Conservation (phyloP, 2,113 vertebrate species). For the Nothocercus nigrocapillus region DNA sequence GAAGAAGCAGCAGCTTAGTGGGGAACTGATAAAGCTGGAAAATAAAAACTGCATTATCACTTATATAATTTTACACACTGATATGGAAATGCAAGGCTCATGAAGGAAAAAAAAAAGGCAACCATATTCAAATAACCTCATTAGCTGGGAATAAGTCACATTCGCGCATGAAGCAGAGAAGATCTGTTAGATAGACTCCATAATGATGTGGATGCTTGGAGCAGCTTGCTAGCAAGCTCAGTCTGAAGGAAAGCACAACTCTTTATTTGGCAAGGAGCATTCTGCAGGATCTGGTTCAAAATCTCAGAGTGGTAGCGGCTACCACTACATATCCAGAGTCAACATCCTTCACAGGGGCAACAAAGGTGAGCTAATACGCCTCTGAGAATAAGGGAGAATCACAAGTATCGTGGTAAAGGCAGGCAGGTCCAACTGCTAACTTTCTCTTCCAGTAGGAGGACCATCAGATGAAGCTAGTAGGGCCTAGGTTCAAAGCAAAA, state of each 20-base stretch:
- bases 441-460: not conserved
- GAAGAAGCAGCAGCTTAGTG: not conserved
- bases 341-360: accelerated
- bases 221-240: not conserved
- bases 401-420: not conserved
- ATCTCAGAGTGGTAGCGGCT: not conserved
- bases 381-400: not conserved
- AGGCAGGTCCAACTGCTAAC: not conserved
- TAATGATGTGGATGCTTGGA: not conserved
- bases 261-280: not conserved
- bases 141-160: not conserved
- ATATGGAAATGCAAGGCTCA: not conserved
- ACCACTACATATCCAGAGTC: not conserved
- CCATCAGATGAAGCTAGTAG: not conserved
- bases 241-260: not conserved
- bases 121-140: not conserved
- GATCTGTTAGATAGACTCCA: not conserved
- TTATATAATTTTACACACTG: not conserved
- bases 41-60: not conserved
- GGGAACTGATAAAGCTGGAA: not conserved
- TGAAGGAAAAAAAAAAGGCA: not conserved
- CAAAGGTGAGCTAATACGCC: not conserved
- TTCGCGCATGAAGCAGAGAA: not conserved
- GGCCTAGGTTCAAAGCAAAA: not conserved
- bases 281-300: not conserved